Percentiles rank a stretch among this genome's conserved stretches.
These are phyloP conservation scores for Tenthredo notha DNA, from an alignment of 2,888 invertebrate species.

Conservation along the genomic window DNA sequence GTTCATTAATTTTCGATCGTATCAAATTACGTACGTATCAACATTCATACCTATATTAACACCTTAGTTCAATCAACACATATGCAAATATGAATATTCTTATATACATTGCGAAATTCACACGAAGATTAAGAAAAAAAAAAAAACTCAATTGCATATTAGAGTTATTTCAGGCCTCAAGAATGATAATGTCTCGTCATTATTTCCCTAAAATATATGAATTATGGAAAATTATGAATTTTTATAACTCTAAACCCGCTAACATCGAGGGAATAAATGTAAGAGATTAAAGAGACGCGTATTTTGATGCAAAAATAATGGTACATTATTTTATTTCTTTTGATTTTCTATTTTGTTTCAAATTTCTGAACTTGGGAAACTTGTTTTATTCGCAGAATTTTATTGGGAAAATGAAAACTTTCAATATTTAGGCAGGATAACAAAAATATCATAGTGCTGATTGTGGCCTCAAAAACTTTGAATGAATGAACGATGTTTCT, in stretches of 20 bases:
- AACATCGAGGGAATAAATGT: background rate
- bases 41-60: background rate
- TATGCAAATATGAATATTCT: no score
- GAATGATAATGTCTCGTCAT: background rate
- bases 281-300: background rate
- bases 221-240: background rate
- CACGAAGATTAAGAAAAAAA: no score
- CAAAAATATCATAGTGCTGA: background rate
- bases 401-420: background rate
- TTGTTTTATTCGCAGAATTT: background rate
- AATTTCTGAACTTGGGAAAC: background rate
- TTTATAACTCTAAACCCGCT: background rate
- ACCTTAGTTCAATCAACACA: background rate
- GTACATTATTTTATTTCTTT: background rate
- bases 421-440: background rate
- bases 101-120: background rate
- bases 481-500: background rate
- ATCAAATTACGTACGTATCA: background rate
- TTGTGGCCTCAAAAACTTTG: background rate
- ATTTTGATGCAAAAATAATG: background rate
- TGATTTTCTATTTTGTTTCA: background rate
- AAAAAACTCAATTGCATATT: background rate
- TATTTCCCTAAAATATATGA: background rate
- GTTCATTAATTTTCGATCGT: slow-evolving; percentile 27
- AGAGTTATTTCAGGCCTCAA: background rate